Base-by-base conservation (phyloP, 2,797 vertebrate species). In the Iguana delicatissima region DNA sequence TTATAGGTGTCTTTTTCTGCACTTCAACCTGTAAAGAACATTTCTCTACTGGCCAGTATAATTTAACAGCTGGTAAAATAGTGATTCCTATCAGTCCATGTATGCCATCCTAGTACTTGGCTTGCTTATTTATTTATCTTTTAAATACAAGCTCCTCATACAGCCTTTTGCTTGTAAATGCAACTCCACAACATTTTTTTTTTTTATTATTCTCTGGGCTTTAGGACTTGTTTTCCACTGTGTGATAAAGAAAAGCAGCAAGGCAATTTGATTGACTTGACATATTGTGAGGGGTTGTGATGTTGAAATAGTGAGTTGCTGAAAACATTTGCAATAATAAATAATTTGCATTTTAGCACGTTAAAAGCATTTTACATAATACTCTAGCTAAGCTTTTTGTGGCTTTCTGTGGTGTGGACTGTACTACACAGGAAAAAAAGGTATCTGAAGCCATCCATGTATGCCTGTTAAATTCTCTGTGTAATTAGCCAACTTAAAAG, bases 21-120 rank as follows among this genome's bases (percentile, higher is more conserved):
- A 67, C 29, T 80, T 46, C 22, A 67, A 55, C 80, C 42, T 88
- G 46, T 88, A 69, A 80, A 67, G 32, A 35, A 80, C 62, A 80
- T 80, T 88, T 80, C 32, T 67, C 10, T 18, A 29, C 77, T 67
- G 32, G 77, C 35, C 77, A 55, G 14, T 88, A 69, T 80, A 88
- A 80, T 80, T 67, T 80, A 80, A 80, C 12, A 24, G 77, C 9
- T 38, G 20, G 32, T 52, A 35, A 52, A 88, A 88, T 55, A 80
- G 77, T 55, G 20, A 80, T 69, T 46, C 59, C 57, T 50, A 62
- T 62, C 76, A 79, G 85, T 77, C 72, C 76, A 32, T 62, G 14
- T 85, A 87, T 64, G 0, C 4, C 57, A 64, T 2, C 26, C 13
- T 10, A 69, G 46, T 22, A 29, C 7, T 59, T 72, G 13, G 22